These are phyloP conservation scores for Acronicta aceris DNA, from an alignment of 2,888 invertebrate species.

Conservation along the genomic window DNA sequence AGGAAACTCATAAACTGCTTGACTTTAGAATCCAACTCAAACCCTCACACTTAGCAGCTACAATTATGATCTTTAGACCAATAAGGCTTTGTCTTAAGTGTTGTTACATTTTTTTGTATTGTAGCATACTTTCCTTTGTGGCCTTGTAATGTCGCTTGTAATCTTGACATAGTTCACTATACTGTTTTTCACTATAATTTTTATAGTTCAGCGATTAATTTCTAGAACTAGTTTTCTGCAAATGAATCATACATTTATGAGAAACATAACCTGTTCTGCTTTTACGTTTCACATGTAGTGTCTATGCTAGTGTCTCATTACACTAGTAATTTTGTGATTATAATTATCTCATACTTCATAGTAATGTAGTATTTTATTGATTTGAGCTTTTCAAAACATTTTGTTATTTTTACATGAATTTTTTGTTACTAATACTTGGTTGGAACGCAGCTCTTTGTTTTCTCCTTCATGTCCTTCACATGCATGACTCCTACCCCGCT, in stretches of 20 bases:
- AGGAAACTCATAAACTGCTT: no score
- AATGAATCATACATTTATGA: constrained; percentile 2
- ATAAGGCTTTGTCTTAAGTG: no score
- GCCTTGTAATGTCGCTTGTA: constrained; percentile 13
- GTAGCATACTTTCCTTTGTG: constrained; percentile 9
- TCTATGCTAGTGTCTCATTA: background rate
- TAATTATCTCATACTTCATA: constrained; percentile 11
- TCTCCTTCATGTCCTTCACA: constrained; percentile 28
- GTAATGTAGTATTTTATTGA: constrained; percentile 10
- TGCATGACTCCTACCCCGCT: constrained; percentile 57
- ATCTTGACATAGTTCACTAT: background rate
- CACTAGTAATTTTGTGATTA: background rate
- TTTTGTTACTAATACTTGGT: constrained; percentile 83
- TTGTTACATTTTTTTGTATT: background rate
- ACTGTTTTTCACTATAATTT: constrained; percentile 8
- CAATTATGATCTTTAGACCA: no score
- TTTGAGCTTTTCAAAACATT: constrained; percentile 7
- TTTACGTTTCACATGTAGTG: background rate
- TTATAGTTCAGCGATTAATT: constrained; percentile 5
- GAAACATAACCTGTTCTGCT: background rate
- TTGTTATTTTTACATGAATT: constrained; percentile 23
- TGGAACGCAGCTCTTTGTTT: constrained; percentile 80
- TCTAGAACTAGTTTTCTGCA: background rate
- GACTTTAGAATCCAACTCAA: no score
- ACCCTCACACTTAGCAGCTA: no score